Percentiles rank a stretch among this genome's conserved stretches.
phyloP scores from a whole-genome alignment of 2,888 invertebrate genomes.

The Diploptera punctata region DNA sequence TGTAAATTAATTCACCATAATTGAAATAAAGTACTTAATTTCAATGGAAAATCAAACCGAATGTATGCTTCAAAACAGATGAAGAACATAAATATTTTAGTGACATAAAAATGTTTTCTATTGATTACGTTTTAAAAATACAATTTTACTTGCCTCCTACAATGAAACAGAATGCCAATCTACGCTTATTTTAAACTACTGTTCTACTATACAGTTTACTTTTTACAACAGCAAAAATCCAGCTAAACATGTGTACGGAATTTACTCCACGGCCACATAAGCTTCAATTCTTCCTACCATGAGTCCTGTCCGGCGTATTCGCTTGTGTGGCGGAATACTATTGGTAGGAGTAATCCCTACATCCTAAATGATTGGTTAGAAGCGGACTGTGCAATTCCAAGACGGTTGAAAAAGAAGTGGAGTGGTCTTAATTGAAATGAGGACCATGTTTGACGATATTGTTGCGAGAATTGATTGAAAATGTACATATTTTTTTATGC shows the following conservation, averaged over 20 bases:
- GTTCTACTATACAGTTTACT: background rate
- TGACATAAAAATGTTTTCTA: slow-evolving; percentile 8
- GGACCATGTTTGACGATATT: too few species aligned
- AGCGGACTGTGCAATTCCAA: background rate
- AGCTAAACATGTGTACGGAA: background rate
- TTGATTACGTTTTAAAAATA: background rate
- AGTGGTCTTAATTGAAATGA: background rate
- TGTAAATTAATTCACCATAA: too few species aligned
- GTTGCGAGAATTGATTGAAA: too few species aligned
- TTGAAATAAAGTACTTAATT: too few species aligned
- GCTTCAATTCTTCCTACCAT: slow-evolving; percentile 3
- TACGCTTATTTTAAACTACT: background rate
- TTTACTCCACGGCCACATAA: background rate
- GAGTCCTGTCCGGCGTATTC: slow-evolving; percentile 20
- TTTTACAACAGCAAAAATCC: background rate
- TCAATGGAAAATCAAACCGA: too few species aligned
- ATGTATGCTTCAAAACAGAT: too few species aligned
- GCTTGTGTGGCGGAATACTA: slow-evolving; percentile 37
- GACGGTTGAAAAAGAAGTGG: background rate
- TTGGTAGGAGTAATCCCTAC: slow-evolving; percentile 32
- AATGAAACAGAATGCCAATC: background rate
- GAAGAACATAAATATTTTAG: too few species aligned
- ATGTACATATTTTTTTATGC: too few species aligned
- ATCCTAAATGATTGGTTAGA: slow-evolving; percentile 29
- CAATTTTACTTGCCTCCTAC: background rate